These are phyloP conservation scores for Rhingia campestris DNA, from an alignment of 2,888 invertebrate species.

Conservation along the genomic window DNA sequence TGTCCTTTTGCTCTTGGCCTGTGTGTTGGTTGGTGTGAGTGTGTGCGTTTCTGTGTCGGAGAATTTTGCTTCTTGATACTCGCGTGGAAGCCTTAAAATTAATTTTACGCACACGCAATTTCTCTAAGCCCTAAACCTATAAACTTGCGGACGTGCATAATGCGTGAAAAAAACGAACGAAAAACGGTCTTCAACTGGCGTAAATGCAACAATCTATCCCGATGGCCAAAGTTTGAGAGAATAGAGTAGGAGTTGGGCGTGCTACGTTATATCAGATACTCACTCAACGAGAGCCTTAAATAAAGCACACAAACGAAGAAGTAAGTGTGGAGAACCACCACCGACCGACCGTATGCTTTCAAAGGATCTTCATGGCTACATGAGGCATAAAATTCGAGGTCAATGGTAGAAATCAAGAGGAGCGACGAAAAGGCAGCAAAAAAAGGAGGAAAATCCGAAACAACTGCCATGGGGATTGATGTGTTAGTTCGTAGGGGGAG, in stretches of 20 bases:
- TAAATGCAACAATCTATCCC: slow-evolving; percentile 43
- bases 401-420: slow-evolving; percentile 47
- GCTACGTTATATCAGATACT: background rate
- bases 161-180: slow-evolving; percentile 39
- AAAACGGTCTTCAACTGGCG: background rate
- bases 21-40: background rate
- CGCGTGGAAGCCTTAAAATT: slow-evolving; percentile 55
- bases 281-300: slow-evolving; percentile 30
- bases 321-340: background rate
- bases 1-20: background rate
- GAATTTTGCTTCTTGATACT: slow-evolving; percentile 40
- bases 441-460: slow-evolving; percentile 24
- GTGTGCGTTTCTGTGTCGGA: slow-evolving; percentile 31
- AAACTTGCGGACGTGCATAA: slow-evolving; percentile 51
- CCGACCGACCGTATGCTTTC: slow-evolving; percentile 3
- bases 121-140: slow-evolving; percentile 34
- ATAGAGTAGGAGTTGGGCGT: background rate
- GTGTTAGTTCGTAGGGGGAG: slow-evolving; percentile 3
- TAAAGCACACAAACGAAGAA: background rate
- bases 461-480: slow-evolving; percentile 35
- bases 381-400: slow-evolving; percentile 61
- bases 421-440: background rate
- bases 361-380: slow-evolving; percentile 48
- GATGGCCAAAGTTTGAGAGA: slow-evolving; percentile 21
- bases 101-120: slow-evolving; percentile 57